Base-by-base conservation (phyloP, 2,888 invertebrate species). In the Cerastis leucographa region DNA sequence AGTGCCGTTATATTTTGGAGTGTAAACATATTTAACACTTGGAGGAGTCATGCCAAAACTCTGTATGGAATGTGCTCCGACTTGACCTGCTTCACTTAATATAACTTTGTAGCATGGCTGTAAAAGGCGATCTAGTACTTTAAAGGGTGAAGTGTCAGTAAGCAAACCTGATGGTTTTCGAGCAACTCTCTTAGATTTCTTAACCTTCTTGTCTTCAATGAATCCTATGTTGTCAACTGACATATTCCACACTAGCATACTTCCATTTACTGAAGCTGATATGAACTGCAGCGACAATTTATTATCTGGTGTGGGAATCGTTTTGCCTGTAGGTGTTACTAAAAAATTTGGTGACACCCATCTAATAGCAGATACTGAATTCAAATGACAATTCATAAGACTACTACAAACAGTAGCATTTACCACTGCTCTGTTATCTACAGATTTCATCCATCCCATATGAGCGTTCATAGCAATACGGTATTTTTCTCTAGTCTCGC, bases 181-280 rank as follows among this genome's bases (percentile, higher is more conserved):
- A 8, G 89, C 88, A 61, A 97, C 91, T 83, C 97, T 94, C 87
- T 95, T 96, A 8, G 96, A 94, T 86, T 94, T 95, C 83, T 94
- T 95, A 6, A 94, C 88, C 87, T 94, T 95, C 76, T 94, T 95
- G 0, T 91, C 90, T 86, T 95, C 95, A 81, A 94, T 91, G 49
- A 89, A 83, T 6, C 90, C 91, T 3, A 94, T 84, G 83, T 94
- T 95, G 80, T 95, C 94, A n/a, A 96, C 95, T 81, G 97, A 97
- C 70, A 98, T 93, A 94, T 98, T 97, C 98, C 98, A 98, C 89
- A 98, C 97, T 61, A 97, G 95, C 67, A 98, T 95, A 0, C 94
- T 97, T 1, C 98, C 98, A 91, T 98, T 98, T 82, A 97, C 95
- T 44, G 98, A 97, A 44, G 97, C 96, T 0, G 98, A 97, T 6